Conservation (phyloP, 2,113 vertebrate species). For the Lonchura striata region DNA sequence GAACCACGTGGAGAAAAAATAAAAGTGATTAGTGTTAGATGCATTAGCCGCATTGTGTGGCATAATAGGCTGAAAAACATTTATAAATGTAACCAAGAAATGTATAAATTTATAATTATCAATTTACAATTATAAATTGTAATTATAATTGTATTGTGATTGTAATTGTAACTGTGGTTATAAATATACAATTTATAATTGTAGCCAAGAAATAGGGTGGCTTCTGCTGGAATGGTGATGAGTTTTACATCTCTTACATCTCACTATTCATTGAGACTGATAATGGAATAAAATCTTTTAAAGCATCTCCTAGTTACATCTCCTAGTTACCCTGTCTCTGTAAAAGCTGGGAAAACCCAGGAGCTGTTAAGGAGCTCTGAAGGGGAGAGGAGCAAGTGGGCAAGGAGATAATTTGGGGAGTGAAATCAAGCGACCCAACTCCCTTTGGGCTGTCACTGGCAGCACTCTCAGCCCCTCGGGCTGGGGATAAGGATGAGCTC, state of each 20-base stretch:
- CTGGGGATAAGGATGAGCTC: background rate
- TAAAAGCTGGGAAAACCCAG: background rate
- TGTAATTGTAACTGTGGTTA: background rate
- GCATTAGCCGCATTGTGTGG: background rate
- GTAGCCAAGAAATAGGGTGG: background rate
- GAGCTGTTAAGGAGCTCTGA: accelerated
- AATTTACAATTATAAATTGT: background rate
- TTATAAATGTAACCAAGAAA: background rate
- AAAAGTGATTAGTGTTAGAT: background rate
- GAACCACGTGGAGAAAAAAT: background rate
- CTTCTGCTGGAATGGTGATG: background rate
- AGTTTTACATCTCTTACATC: background rate
- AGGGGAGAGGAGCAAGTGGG: background rate
- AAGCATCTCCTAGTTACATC: background rate
- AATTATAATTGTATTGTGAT: background rate
- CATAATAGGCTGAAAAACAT: background rate
- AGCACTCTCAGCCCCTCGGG: background rate
- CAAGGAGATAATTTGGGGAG: background rate
- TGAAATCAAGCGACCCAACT: background rate
- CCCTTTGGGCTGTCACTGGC: background rate
- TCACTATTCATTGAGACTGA: background rate
- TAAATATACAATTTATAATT: background rate
- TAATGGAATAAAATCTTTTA: background rate
- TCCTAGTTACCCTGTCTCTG: background rate
- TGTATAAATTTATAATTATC: background rate